Evolutionary conservation across 2,797 vertebrate genomes (phyloP).

Genomic region (Graptemys geographica): DNA sequence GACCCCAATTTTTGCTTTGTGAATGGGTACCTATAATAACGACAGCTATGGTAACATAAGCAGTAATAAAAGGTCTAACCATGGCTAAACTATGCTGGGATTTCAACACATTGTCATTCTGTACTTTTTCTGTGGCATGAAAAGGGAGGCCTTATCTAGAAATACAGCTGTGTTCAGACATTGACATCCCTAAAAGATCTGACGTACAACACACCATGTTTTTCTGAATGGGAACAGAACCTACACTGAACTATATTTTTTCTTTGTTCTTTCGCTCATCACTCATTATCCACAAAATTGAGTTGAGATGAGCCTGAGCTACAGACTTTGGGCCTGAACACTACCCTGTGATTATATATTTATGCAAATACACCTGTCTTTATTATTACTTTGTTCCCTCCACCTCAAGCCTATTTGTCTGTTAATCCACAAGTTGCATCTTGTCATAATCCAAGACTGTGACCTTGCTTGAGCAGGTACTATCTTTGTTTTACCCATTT

Average conservation of each 20-base stretch:
- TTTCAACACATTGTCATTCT: conserved; percentile 9
- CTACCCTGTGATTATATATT: not conserved
- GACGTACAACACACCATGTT: not conserved
- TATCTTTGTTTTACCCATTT: not conserved
- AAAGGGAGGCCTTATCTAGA: not conserved
- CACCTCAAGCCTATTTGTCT: not conserved
- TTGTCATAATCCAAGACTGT: not conserved
- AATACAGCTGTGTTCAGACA: not conserved
- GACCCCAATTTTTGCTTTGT: not conserved
- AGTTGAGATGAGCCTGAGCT: not conserved
- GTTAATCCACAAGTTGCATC: not conserved
- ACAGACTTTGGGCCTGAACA: not conserved
- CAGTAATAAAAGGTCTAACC: not conserved
- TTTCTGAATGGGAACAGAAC: not conserved
- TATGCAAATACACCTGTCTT: not conserved
- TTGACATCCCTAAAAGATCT: not conserved
- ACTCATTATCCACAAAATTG: not conserved
- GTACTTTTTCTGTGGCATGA: not conserved
- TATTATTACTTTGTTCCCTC: not conserved
- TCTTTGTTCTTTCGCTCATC: not conserved
- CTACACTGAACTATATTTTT: not conserved
- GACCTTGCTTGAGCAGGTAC: not conserved
- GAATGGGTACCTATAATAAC: not conserved
- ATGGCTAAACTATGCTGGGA: not conserved
- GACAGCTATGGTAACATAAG: not conserved